phyloP scores from a whole-genome alignment of 2,113 vertebrate genomes.

The Chlamydotis undulata region DNA sequence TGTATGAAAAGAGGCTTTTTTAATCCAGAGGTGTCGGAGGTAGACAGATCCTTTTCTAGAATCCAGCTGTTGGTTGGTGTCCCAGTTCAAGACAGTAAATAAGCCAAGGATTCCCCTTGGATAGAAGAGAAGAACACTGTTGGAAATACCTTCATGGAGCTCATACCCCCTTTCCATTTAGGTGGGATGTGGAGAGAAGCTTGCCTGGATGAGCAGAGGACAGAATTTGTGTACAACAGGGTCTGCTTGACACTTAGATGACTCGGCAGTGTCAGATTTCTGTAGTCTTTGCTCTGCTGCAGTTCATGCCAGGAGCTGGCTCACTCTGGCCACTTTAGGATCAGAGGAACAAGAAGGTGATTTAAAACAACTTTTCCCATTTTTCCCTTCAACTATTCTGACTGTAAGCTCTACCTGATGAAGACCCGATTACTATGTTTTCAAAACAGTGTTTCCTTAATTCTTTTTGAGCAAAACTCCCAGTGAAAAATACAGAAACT shows the following conservation, averaged over 20 bases:
- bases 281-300: not conserved
- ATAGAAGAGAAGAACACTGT: not conserved
- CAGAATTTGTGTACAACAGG: not conserved
- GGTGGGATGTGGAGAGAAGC: not conserved
- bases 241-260: not conserved
- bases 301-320: not conserved
- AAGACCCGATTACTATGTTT: not conserved
- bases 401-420: not conserved
- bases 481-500: not conserved
- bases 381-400: not conserved
- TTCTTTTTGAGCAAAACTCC: not conserved
- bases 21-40: not conserved
- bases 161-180: not conserved
- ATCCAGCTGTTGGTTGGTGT: not conserved
- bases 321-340: not conserved
- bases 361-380: not conserved
- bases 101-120: not conserved
- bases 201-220: not conserved
- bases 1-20: not conserved
- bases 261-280: not conserved
- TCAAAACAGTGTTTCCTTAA: not conserved
- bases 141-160: not conserved
- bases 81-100: not conserved
- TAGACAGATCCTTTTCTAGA: not conserved
- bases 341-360: not conserved